phyloP scores from a whole-genome alignment of 2,888 invertebrate species.

The Lasiommata megera region DNA sequence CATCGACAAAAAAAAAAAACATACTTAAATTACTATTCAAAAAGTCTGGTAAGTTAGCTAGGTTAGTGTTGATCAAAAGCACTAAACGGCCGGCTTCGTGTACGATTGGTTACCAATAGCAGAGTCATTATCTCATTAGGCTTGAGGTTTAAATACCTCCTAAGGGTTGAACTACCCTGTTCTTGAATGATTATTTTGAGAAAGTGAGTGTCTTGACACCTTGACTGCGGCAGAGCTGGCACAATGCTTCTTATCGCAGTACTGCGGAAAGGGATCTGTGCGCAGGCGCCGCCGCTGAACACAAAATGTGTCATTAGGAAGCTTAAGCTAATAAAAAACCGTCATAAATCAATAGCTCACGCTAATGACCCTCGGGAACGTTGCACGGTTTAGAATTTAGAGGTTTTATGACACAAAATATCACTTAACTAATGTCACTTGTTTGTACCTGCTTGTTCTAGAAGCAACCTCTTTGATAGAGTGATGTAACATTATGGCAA shows the following conservation, averaged over 20 bases:
- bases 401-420: no score
- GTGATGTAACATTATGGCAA: no score
- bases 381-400: background rate
- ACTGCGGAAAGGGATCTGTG: background rate
- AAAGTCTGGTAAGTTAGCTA: no score
- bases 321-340: conserved; percentile 4
- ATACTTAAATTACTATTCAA: no score
- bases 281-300: background rate
- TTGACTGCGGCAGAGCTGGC: background rate
- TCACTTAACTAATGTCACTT: no score
- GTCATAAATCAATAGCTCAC: background rate
- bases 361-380: background rate
- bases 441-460: no score
- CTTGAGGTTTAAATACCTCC: background rate
- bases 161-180: background rate
- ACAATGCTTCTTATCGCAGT: background rate
- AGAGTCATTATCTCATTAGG: background rate
- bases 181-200: background rate
- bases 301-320: conserved; percentile 12
- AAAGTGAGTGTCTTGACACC: background rate
- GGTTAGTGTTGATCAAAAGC: no score
- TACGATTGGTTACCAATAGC: background rate
- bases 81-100: background rate
- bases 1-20: no score
- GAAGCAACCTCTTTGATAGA: no score